Base-by-base conservation (phyloP, 2,113 vertebrate genomes). In the Heteronetta atricapilla region DNA sequence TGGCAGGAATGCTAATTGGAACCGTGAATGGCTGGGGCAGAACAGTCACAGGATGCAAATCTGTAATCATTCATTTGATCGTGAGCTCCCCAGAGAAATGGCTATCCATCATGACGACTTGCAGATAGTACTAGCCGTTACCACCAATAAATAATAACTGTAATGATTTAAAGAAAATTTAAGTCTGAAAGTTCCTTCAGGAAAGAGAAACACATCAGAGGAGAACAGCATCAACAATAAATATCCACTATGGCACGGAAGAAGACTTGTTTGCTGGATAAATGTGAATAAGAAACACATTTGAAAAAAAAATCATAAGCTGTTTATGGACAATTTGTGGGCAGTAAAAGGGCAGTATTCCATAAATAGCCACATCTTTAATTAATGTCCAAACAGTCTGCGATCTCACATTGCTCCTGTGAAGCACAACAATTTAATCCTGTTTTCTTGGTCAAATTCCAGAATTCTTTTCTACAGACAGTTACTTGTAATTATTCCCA, bases 131-230 rank as follows among this genome's bases (percentile, higher is more conserved):
- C 66, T 48, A 80, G 88, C 52, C 79, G 86, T 88, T 91, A 79
- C 42, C 70, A 92, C 73, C 78, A 89, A 90, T 92, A 96, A 95
- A 90, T 93, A 93, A 84, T 82, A 96, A 90, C 36, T 94, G 66
- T 52, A 88, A 93, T 31, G 70, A 91, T 94, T 89, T 82, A 66
- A 82, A 59, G 68, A 86, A 96, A 96, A 91, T 81, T 48, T 55
- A 82, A 82, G 80, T 11, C 66, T 5, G 11, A 34, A 82, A 87
- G 86, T 73, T 92, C 58, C 62, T 84, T 92, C 63, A 94, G 55
- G 77, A 94, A 94, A 90, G 86, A 78, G 90, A 93, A 94, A 76
- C 73, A 36, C 69, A 67, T 74, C 86, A 73, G 53, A 93, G 59
- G 46, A 94, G 48, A 86, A 75, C 48, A 84, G 59, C 69, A 78